Evolutionary conservation across 2,888 invertebrate genomes (phyloP), one percentile per base, ranked within the genome.

Genomic region (Argyresthia goedartella): DNA sequence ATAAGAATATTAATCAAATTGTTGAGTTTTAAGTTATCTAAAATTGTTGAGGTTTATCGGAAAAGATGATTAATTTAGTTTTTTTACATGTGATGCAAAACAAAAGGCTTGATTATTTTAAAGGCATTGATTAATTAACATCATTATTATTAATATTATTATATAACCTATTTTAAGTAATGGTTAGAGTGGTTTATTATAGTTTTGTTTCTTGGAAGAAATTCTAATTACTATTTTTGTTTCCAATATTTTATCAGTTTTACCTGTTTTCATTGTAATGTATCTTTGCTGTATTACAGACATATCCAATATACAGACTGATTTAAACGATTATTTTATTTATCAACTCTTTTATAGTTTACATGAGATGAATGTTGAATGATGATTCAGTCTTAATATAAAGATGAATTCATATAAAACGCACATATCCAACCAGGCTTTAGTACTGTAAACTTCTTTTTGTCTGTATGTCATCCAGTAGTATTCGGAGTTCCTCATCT

Each of bases 391-490:
- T 25, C 25, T 25, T 25, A 25, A 25, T n/a, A 25, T 25, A 25
- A 25, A 4, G 6, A 4, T 2, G 25, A 25, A 25, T 25, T 25
- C 25, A 25, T 25, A 25, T 25, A 25, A 25, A 25, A 25, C 25
- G 6, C 25, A 25, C 25, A 25, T 6, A 25, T 6, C 25, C 25
- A 2, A 25, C 25, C 25, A 25, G 25, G 25, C 6, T 25, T 25
- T 6, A 97, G 84, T 97, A 98, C 76, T 99, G 99, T 71, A 99
- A 95, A 79, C 98, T 98, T 71, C 98, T 90, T 77, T 99, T 99
- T 0, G 98, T 98, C 81, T 98, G 97, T 72, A 99, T 97, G 71
- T 99, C 99, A 71, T 99, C 99, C 55, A 99, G 87, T 62, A 99
- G 93, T 70, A 97, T 95, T 62, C 97, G 90, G n/a, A 99, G 87